Evolutionary conservation across 2,888 invertebrate species (phyloP), one percentile per base, ranked within the genome.

Genomic region (Ichneumoninae sp.): DNA sequence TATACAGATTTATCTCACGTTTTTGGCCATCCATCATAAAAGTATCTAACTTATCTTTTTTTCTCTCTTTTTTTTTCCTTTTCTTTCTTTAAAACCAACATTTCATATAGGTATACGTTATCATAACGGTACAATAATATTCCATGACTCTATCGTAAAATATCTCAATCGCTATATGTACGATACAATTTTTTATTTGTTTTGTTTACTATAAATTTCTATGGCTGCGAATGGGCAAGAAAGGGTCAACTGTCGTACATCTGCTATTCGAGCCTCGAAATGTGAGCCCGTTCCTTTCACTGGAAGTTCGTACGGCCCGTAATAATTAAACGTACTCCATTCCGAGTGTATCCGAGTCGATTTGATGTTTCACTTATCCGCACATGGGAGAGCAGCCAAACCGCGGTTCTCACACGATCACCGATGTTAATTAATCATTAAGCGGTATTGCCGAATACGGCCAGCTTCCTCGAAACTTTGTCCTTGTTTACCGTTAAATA

Each of bases 21-120:
- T 82, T 90, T 92, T 92, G 91, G 91, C 91, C 91, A 89, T 91
- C 89, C 90, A 88, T 90, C 90, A 88, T 89, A 90, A 91, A 91
- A 91, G 88, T 91, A 91, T 88, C 87, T 89, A 91, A 89, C 88
- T 90, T 86, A 85, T 70, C 44, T 60, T 33, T 87, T 81, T 81
- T 84, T 66, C 26, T 87, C 84, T 80, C 83, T n/a, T n/a, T n/a
- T n/a, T 77, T 47, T 84, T 68, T 33, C 87, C 84, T 70, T 66
- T 71, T 78, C 81, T 84, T 85, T 85, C 40, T 40, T 40, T 82
- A 77, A 88, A 89, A 88, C 87, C 87, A 89, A 88, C 86, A 79
- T 88, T 86, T 88, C 84, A 76, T 84, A 88, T 86, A 87, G 83
- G 76, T 72, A 81, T 84, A 81, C 74, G 84, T 84, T 81, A 79